A percentile compares a stretch with the other conserved stretches of the same genome.
Evolutionary conservation across 2,113 vertebrate genomes (phyloP).

Genomic region (Plecturocebus donacophilus): DNA sequence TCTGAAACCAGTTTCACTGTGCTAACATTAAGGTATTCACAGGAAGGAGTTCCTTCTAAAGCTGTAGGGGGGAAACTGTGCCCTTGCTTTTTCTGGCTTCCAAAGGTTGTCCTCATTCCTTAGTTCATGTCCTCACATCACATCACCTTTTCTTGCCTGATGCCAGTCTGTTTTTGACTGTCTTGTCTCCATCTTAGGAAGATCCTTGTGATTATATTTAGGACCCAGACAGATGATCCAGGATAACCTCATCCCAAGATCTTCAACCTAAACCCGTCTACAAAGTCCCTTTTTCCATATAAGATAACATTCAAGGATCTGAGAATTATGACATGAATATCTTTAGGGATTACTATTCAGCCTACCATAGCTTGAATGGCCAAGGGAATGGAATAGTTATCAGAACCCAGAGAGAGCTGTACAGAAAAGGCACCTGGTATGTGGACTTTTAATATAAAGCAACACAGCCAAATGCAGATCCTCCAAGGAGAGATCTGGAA

Average conservation of each 20-base stretch:
- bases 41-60: neutral
- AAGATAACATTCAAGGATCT: neutral
- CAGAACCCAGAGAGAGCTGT: neutral
- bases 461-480: neutral
- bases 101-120: neutral
- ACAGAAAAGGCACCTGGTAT: neutral
- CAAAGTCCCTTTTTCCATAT: neutral
- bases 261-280: neutral
- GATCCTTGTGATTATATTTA: neutral
- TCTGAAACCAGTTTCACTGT: neutral
- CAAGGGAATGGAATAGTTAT: neutral
- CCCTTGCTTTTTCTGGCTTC: neutral
- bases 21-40: neutral
- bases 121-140: neutral
- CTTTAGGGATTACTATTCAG: neutral
- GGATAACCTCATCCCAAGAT: neutral
- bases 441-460: neutral
- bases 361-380: neutral
- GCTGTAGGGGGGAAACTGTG: no score
- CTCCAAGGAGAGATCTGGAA: neutral
- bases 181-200: neutral
- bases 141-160: neutral
- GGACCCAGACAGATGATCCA: neutral
- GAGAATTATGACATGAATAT: neutral
- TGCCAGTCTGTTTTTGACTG: neutral